Percentiles rank a stretch among this genome's conserved stretches.
Evolutionary conservation across 2,113 vertebrate genomes (phyloP).

Genomic region (Cottus gobio): DNA sequence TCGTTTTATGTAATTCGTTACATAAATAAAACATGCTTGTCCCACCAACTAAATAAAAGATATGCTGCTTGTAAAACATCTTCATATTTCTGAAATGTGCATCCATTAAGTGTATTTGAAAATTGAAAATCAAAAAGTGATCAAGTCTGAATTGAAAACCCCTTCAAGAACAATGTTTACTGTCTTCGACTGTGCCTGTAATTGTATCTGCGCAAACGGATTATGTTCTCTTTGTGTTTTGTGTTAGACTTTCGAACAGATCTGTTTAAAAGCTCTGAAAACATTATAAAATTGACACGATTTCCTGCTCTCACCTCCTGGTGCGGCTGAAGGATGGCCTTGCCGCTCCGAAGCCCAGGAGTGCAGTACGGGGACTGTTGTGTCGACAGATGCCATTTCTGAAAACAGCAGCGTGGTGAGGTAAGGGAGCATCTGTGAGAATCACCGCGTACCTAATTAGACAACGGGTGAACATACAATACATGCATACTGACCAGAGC

Average conservation of each 20-base stretch:
- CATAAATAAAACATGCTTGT: not conserved
- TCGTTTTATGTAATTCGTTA: not conserved
- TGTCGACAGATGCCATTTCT: constrained; percentile 65
- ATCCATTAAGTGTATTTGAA: not conserved
- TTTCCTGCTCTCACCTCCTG: constrained; percentile 72
- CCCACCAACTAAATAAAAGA: not conserved
- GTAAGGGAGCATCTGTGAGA: not conserved
- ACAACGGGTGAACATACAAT: not conserved
- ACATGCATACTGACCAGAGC: constrained; percentile 66
- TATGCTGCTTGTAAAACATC: not conserved
- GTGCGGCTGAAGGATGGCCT: constrained; percentile 22
- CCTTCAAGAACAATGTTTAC: not conserved
- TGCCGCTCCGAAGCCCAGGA: constrained; percentile 34
- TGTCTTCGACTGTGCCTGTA: not conserved
- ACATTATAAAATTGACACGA: not conserved
- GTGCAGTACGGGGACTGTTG: constrained; percentile 57
- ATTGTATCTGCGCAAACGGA: not conserved
- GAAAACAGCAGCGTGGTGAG: constrained; percentile 22
- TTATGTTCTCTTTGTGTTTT: not conserved
- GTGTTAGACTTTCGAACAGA: not conserved
- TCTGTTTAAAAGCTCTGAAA: not conserved
- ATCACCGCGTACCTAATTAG: not conserved
- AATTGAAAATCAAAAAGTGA: not conserved
- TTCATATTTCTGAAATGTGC: not conserved
- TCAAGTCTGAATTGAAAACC: not conserved